A percentile compares a stretch with the other conserved stretches of the same genome.
phyloP scores from a whole-genome alignment of 1,140 invertebrate genomes.

The Thrips palmi region DNA sequence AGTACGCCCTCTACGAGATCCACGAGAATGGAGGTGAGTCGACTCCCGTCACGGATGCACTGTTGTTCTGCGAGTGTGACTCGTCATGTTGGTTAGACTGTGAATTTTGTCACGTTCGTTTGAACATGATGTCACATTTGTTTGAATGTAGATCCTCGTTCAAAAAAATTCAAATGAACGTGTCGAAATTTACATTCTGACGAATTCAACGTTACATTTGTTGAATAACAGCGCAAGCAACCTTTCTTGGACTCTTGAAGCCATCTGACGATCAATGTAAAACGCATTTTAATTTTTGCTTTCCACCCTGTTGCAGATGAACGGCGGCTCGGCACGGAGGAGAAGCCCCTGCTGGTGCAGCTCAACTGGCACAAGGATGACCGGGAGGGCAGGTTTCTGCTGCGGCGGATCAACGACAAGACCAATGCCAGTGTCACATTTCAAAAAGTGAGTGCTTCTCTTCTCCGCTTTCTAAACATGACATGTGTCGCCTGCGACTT shows the following conservation, averaged over 20 bases:
- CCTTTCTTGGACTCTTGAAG: slow-evolving; percentile 15
- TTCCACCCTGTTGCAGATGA: slow-evolving; percentile 73
- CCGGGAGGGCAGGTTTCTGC: slow-evolving; percentile 87
- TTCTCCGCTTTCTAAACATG: too few relatives aligned
- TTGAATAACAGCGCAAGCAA: slow-evolving; percentile 15
- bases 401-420: slow-evolving; percentile 73
- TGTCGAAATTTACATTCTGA: too few relatives aligned
- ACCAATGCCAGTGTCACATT: slow-evolving; percentile 30
- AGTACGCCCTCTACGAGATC: slow-evolving; percentile 93
- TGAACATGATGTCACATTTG: too few relatives aligned
- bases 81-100: too few relatives aligned
- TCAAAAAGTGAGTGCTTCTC: slow-evolving; percentile 7
- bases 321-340: slow-evolving; percentile 67
- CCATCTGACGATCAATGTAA: too few relatives aligned
- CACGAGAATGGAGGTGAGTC: slow-evolving; percentile 75
- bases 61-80: slow-evolving; percentile 3
- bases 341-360: slow-evolving; percentile 93
- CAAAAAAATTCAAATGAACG: too few relatives aligned
- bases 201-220: too few relatives aligned
- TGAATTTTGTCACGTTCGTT: too few relatives aligned
- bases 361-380: slow-evolving; percentile 98
- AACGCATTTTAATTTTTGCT: slow-evolving; percentile 12
- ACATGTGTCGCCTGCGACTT: too few relatives aligned
- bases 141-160: too few relatives aligned
- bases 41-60: not conserved